These are phyloP conservation scores for Philereme vetulata DNA, from an alignment of 2,888 invertebrate genomes.

Conservation along the genomic window DNA sequence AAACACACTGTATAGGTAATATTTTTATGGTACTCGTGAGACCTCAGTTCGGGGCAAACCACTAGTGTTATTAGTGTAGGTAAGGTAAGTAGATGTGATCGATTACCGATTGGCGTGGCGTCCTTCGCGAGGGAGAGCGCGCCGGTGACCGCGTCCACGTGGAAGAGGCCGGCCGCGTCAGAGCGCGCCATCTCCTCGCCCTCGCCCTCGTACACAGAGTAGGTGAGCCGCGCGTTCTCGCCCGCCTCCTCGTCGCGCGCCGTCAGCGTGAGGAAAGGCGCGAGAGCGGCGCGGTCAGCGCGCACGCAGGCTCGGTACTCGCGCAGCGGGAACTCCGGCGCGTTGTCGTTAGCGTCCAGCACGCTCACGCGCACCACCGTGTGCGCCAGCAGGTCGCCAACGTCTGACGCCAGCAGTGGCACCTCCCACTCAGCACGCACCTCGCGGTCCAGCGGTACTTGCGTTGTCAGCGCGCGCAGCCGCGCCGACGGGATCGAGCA, in stretches of 20 bases:
- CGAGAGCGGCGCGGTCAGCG: conserved; percentile 63
- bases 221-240: conserved; percentile 87
- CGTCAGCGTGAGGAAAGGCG: conserved; percentile 64
- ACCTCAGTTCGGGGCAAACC: too few relatives aligned
- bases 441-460: conserved; percentile 90
- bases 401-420: conserved; percentile 92
- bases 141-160: conserved; percentile 89
- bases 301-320: conserved; percentile 91
- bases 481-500: conserved; percentile 91
- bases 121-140: conserved; percentile 87
- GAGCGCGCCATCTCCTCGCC: too few relatives aligned
- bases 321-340: conserved; percentile 89
- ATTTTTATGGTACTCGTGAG: too few relatives aligned
- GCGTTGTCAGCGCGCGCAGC: conserved; percentile 88
- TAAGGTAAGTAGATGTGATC: too few relatives aligned
- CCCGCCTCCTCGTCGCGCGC: conserved; percentile 93
- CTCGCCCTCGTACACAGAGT: conserved; percentile 89
- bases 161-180: conserved; percentile 87
- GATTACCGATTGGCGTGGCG: conserved; percentile 77
- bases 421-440: conserved; percentile 83
- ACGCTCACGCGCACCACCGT: conserved; percentile 91
- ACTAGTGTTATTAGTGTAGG: too few relatives aligned
- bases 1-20: too few relatives aligned
- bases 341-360: conserved; percentile 92
- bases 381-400: conserved; percentile 90